Evolutionary conservation across 1,140 invertebrate species (phyloP).

Genomic region (Brachionus rubens): DNA sequence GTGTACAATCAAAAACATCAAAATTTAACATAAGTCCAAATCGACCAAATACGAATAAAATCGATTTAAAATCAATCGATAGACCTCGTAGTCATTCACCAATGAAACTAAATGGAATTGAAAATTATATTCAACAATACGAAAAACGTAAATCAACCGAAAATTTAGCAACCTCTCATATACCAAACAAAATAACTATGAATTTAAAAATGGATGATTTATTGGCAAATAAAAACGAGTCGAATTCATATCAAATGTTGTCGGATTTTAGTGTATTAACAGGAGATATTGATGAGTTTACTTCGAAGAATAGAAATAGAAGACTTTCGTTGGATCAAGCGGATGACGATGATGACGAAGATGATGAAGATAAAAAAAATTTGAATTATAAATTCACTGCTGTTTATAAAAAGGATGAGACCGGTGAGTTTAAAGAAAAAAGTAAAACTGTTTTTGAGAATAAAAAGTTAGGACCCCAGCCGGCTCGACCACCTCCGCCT

Average conservation of each 20-base stretch:
- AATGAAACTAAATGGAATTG: slow-evolving; percentile 31
- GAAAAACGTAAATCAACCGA: slow-evolving; percentile 10
- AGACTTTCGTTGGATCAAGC: neutral
- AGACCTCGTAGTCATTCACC: slow-evolving; percentile 30
- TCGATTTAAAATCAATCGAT: slow-evolving; percentile 39
- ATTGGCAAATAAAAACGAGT: slow-evolving; percentile 3
- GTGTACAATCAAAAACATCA: neutral
- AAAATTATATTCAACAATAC: slow-evolving; percentile 33
- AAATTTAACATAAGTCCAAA: neutral
- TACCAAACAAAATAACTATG: slow-evolving; percentile 32
- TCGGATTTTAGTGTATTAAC: slow-evolving; percentile 35
- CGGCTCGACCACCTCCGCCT: neutral
- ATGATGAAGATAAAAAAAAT: slow-evolving; percentile 9
- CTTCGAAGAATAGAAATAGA: neutral
- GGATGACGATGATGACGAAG: slow-evolving; percentile 12
- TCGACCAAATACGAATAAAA: slow-evolving; percentile 4
- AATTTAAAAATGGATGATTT: slow-evolving; percentile 45
- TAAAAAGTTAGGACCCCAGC: neutral
- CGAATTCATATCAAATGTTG: slow-evolving; percentile 29
- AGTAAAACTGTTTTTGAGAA: slow-evolving; percentile 37
- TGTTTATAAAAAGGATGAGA: slow-evolving; percentile 8
- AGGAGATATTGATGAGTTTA: slow-evolving; percentile 37
- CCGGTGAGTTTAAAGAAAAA: slow-evolving; percentile 17
- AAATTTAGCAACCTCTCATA: slow-evolving; percentile 5
- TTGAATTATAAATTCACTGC: slow-evolving; percentile 39